Base-by-base conservation (phyloP, 2,797 vertebrate genomes). In the Leucoraja ocellata region DNA sequence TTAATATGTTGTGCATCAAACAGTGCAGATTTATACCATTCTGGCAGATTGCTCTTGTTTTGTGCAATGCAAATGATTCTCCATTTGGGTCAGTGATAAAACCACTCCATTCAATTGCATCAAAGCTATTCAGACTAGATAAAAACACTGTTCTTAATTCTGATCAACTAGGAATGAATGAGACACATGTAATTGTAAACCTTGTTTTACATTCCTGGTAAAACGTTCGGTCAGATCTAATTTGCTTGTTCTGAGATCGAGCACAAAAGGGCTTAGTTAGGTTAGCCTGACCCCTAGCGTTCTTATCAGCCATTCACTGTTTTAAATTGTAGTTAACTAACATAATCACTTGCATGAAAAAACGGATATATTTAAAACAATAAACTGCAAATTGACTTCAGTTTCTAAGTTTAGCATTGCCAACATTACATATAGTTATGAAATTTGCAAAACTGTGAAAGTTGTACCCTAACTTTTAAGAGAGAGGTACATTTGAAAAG, bases 241-340 rank as follows among this genome's bases (percentile, higher is more conserved):
- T 92, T 92, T 92, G 71, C 25, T 58, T 58, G 11, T 76, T 54
- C 71, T 74, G 39, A 91, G 36, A 58, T 8, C 25, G 4, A 5
- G 13, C 32, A 92, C 73, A n/a, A 54, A 28, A 46, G 36, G 10
- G 9, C 71, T 76, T 16, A 74, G 16, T 71, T 54, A 54, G 23
- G 90, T 92, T 76, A 92, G 90, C 71, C 90, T 92, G 71, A 71
- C 90, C 90, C 73, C 90, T 76, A 76, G 71, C 2, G 90, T 92
- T 74, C 32, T 73, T 39, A 76, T 54, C 90, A 54, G 65, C 9
- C 36, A 71, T 39, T 76, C 13, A 92, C 71, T 46, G 7, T 4
- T 88, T 68, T 16, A 61, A 46, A n/a, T 25, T 54, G n/a, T 91
- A 39, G 36, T 36, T 2, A 14, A 1, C 39, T 80, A 32, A 92